phyloP scores from a whole-genome alignment of 92 coral and sea anemone species.

The Zoanthus sansibaricus region DNA sequence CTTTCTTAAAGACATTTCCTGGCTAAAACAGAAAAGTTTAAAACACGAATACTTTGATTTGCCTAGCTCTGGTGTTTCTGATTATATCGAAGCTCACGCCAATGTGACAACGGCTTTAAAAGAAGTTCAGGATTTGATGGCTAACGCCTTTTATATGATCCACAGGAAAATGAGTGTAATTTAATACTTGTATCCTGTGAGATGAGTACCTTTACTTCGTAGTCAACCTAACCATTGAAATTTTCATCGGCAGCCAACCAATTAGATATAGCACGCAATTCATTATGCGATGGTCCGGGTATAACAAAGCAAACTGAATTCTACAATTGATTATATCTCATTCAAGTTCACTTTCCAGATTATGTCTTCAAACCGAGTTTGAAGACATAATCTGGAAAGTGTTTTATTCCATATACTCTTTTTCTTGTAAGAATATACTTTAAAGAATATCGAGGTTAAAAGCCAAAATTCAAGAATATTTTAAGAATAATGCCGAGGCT shows the following conservation, averaged over 20 bases:
- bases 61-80: not conserved
- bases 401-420: no score
- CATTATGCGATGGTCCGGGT: no score
- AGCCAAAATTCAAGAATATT: no score
- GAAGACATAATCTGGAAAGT: no score
- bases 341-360: no score
- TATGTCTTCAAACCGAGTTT: no score
- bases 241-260: not conserved
- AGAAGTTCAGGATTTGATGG: slow-evolving; percentile 5
- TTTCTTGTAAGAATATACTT: no score
- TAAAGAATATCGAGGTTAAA: no score
- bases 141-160: not conserved
- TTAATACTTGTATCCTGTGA: slow-evolving; percentile 2
- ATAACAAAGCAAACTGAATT: no score
- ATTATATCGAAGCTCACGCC: not conserved
- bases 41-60: not conserved
- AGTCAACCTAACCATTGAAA: slow-evolving; percentile 3
- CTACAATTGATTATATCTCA: no score
- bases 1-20: slow-evolving; percentile 14
- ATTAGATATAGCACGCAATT: not conserved
- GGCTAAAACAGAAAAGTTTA: not conserved
- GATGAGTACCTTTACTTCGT: not conserved
- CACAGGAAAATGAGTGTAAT: slow-evolving; percentile 17
- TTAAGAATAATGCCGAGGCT: no score
- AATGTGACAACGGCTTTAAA: not conserved